These are phyloP conservation scores for Lanistes nyassanus DNA, from an alignment of 1,140 invertebrate genomes.

Conservation along the genomic window DNA sequence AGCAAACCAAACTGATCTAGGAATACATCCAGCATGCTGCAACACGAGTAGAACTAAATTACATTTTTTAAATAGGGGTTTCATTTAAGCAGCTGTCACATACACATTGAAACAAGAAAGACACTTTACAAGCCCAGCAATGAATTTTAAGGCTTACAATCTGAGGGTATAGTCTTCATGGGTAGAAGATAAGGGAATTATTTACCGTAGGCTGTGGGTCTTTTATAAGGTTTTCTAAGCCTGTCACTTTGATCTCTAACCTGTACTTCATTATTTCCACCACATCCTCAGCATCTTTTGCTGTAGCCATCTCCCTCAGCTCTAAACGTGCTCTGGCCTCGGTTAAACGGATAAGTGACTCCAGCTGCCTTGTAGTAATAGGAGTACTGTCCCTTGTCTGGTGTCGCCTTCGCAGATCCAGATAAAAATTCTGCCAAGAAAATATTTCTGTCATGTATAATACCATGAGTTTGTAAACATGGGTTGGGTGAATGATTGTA, in stretches of 20 bases:
- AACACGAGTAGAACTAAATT: conserved; percentile 21
- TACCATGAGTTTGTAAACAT: background rate
- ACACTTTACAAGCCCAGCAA: background rate
- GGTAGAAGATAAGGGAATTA: background rate
- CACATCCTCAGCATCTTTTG: conserved; percentile 84
- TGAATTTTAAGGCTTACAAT: background rate
- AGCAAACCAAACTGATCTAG: conserved; percentile 77
- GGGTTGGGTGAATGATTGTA: too few relatives aligned
- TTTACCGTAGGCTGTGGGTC: background rate
- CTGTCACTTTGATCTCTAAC: conserved; percentile 40
- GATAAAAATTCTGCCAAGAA: conserved; percentile 79
- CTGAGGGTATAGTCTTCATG: background rate
- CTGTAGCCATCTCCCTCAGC: conserved; percentile 81
- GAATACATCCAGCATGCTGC: conserved; percentile 80
- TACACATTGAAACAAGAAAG: background rate
- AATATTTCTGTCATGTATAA: background rate
- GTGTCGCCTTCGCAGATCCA: conserved; percentile 79
- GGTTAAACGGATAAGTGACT: conserved; percentile 88
- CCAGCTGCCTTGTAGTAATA: conserved; percentile 83
- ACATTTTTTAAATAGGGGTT: conserved; percentile 1
- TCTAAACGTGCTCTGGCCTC: conserved; percentile 89
- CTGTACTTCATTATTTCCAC: conserved; percentile 83
- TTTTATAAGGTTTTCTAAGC: background rate
- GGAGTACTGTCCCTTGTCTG: conserved; percentile 75
- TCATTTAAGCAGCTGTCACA: background rate